A percentile compares a stretch with the other conserved stretches of the same genome.
Evolutionary conservation across 2,113 vertebrate genomes (phyloP).

Genomic region (Sciurus niger): DNA sequence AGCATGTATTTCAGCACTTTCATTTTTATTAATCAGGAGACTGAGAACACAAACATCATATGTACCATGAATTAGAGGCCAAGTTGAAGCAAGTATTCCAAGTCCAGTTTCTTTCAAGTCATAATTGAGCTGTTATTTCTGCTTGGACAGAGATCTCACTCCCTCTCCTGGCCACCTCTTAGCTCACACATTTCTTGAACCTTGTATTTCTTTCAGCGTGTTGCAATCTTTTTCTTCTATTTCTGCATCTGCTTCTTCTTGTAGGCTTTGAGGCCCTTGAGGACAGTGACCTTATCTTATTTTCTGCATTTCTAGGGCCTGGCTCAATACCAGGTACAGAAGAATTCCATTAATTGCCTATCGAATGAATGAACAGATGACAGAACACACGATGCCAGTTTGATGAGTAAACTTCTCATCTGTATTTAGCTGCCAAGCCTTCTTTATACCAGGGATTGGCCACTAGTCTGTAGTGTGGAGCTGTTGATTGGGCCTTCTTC

Average conservation of each 20-base stretch:
- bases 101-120: background rate
- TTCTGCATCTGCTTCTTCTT: background rate
- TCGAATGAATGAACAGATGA: background rate
- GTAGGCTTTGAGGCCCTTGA: background rate
- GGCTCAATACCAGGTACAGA: background rate
- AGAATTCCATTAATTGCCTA: background rate
- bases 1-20: background rate
- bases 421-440: background rate
- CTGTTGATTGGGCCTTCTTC: background rate
- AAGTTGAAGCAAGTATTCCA: background rate
- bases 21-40: conserved; percentile 14
- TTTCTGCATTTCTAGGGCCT: background rate
- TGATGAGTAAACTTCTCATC: background rate
- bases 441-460: background rate
- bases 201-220: background rate
- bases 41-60: background rate
- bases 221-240: background rate
- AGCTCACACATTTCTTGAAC: background rate
- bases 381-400: background rate
- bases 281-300: background rate
- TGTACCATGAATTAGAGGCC: background rate
- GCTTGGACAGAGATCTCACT: no score
- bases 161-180: background rate
- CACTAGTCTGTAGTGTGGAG: background rate
- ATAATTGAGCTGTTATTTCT: background rate